A percentile compares a stretch with the other conserved stretches of the same genome.
Conservation (phyloP, 2,113 vertebrate genomes). For the Rhabdomys dilectus region DNA sequence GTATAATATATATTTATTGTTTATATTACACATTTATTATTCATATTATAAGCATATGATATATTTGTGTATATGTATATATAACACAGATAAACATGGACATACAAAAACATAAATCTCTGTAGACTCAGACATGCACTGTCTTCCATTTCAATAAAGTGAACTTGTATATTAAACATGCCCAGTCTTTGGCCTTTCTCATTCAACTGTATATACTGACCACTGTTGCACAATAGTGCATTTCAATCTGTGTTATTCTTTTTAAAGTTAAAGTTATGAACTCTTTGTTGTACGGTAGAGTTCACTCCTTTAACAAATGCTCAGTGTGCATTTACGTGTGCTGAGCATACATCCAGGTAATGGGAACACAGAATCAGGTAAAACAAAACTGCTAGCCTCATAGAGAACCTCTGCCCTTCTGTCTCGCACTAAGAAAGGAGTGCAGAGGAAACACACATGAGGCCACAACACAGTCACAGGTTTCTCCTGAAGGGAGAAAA, state of each 20-base stretch:
- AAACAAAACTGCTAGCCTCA: neutral
- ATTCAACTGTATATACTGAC: neutral
- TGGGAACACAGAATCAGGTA: neutral
- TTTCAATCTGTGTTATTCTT: neutral
- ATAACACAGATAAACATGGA: neutral
- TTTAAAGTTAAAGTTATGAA: neutral
- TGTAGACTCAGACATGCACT: neutral
- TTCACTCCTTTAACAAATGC: neutral
- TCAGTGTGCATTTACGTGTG: neutral
- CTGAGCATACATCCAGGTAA: neutral
- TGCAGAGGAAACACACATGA: neutral
- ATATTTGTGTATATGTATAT: neutral
- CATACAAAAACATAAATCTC: neutral
- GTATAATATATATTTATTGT: neutral
- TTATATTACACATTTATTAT: neutral
- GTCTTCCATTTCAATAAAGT: neutral
- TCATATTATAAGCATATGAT: too few species aligned
- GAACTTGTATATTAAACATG: too few species aligned
- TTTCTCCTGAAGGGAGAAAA: conserved; percentile 8
- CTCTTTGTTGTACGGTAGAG: neutral
- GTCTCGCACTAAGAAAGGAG: neutral
- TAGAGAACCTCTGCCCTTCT: neutral
- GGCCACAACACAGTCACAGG: neutral
- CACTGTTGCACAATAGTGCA: too few species aligned
- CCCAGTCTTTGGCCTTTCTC: neutral